Conservation (phyloP, 2,888 invertebrate species). For the Drosophila stalkeri region DNA sequence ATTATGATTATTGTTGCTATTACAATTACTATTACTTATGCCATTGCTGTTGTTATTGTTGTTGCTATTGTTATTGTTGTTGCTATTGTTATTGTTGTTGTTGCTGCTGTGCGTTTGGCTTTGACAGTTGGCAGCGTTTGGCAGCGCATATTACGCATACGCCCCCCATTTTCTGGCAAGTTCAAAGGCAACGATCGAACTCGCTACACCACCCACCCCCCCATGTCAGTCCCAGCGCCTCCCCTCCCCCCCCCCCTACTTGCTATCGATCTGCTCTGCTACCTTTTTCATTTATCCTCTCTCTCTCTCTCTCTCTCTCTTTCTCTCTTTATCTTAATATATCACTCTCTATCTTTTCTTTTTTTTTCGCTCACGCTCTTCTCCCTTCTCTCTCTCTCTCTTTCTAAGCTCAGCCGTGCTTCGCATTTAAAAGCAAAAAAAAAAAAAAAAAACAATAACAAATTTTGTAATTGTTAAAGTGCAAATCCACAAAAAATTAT, state of each 20-base stretch:
- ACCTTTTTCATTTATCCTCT: not conserved
- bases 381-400: not conserved
- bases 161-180: slow-evolving; percentile 38
- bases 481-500: slow-evolving; percentile 30
- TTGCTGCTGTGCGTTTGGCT: slow-evolving; percentile 18
- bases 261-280: not conserved
- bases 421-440: slow-evolving; percentile 39
- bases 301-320: not conserved
- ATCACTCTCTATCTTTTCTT: not conserved
- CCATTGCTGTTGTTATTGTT: slow-evolving; percentile 27
- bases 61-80: not conserved
- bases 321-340: not conserved
- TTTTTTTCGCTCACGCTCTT: too few relatives aligned
- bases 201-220: too few relatives aligned
- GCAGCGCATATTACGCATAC: slow-evolving; percentile 58
- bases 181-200: slow-evolving; percentile 51
- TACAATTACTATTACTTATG: slow-evolving; percentile 56
- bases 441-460: slow-evolving; percentile 6
- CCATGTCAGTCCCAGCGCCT: not conserved
- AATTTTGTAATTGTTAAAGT: slow-evolving; percentile 57
- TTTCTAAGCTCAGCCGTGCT: not conserved
- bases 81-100: not conserved
- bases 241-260: too few relatives aligned
- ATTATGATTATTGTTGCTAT: slow-evolving; percentile 71
- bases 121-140: slow-evolving; percentile 24